Conservation (phyloP, 1,140 invertebrate genomes). For the Latrodectus geometricus region DNA sequence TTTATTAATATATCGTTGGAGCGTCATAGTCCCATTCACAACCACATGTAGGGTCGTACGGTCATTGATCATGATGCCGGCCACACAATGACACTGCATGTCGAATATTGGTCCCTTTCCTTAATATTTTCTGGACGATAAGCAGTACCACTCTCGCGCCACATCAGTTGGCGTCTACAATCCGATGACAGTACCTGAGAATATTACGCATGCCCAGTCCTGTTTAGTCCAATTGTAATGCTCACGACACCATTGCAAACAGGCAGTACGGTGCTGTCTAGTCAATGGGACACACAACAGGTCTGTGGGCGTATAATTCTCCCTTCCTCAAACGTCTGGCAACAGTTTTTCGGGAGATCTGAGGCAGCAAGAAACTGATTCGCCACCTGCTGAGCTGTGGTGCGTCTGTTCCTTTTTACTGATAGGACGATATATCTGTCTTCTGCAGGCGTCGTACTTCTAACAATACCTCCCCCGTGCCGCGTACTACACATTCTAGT, state of each 20-base stretch:
- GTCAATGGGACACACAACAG: no score
- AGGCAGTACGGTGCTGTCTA: no score
- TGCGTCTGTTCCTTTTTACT: no score
- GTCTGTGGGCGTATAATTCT: no score
- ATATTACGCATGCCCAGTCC: slow-evolving; percentile 12
- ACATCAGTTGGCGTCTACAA: slow-evolving; percentile 15
- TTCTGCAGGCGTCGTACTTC: not conserved
- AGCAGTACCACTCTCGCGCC: slow-evolving; percentile 16
- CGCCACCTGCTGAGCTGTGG: not conserved
- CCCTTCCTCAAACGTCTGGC: no score
- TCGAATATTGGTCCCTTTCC: slow-evolving; percentile 10
- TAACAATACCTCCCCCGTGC: not conserved
- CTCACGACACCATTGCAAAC: not conserved
- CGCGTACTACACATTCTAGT: slow-evolving; percentile 4
- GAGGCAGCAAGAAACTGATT: slow-evolving; percentile 5
- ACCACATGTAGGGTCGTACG: not conserved
- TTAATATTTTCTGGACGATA: slow-evolving; percentile 25
- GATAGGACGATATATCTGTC: no score
- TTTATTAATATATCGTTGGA: not conserved
- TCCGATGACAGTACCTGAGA: not conserved
- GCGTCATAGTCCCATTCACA: no score
- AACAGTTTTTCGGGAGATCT: no score
- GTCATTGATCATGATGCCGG: slow-evolving; percentile 14
- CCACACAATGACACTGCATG: no score
- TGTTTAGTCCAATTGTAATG: slow-evolving; percentile 4